Base-by-base conservation (phyloP, 2,888 invertebrate species). In the Cheilosia urbana region DNA sequence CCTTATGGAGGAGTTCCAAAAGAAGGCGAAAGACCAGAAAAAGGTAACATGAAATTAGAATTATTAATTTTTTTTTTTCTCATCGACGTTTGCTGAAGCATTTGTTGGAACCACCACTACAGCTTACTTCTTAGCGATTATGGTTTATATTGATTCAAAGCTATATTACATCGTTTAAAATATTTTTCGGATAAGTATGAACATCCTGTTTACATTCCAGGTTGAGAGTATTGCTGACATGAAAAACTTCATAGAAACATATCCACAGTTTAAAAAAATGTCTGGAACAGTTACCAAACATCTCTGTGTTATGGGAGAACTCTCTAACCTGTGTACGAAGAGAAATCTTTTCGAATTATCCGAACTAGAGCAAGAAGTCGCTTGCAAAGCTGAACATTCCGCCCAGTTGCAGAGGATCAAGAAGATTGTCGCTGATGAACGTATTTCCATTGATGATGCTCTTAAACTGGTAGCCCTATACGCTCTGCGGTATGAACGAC, bases 221-320 rank as follows among this genome's bases (percentile, higher is more conserved):
- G 97, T 99, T 2, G 99, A 99, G 93, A 98, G 98, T 89, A 99
- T 99, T 89, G 95, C 97, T 0, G 99, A 99, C 91, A 99, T 99
- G 99, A 99, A 99, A 93, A 96, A 95, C 90, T 99, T 99, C 92
- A 97, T 99, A 0, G 99, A 99, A 92, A 96, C 97, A 15, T 99
- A 99, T 93, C 99, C 99, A 0, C 96, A 99, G 88, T 99, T 99
- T 91, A 99, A 98, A 93, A 97, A 97, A 94, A 95, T 98, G 94
- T 97, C 97, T 0, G 98, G 98, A 21, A 98, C 99, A 2, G 98
- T 99, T 27, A 96, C 98, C 6, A 99, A 99, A 92, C 99, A 99
- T 93, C 97, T 99, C 62, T 98, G 98, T 0, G 96, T 99, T 42
- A 98, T 99, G 69, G 98, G 98, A 0, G 99, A 99, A 93, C 93